Evolutionary conservation across 2,888 invertebrate species (phyloP).

Genomic region (Ligdia adustata): DNA sequence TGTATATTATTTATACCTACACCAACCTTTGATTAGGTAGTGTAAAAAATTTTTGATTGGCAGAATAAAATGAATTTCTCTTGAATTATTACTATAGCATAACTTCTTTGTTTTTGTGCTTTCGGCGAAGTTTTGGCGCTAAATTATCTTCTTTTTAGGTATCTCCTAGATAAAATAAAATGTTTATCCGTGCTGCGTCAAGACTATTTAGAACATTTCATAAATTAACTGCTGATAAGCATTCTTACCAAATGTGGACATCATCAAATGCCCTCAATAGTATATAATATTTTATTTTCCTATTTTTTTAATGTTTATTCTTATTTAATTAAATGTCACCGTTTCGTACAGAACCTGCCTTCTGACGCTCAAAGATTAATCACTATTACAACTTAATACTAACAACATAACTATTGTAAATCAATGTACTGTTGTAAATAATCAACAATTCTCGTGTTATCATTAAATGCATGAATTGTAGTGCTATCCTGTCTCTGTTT

Average conservation of each 20-base stretch:
- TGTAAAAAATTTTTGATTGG: too few relatives aligned
- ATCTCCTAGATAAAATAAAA: too few relatives aligned
- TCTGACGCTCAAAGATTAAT: not conserved
- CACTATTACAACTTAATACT: not conserved
- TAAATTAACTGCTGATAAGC: slow-evolving; percentile 8
- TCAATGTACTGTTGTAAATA: not conserved
- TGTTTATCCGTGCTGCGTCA: slow-evolving; percentile 22
- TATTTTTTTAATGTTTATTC: not conserved
- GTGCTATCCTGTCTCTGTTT: not conserved
- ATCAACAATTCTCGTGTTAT: not conserved
- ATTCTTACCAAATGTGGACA: slow-evolving; percentile 13
- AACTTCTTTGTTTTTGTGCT: too few relatives aligned
- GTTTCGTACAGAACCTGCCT: not conserved
- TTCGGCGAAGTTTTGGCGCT: too few relatives aligned
- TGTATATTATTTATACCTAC: too few relatives aligned
- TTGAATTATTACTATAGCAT: too few relatives aligned
- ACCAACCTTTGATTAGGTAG: too few relatives aligned
- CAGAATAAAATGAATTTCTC: too few relatives aligned
- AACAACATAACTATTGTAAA: not conserved
- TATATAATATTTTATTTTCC: slow-evolving; percentile 4
- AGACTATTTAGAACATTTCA: slow-evolving; percentile 13
- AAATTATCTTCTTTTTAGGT: too few relatives aligned
- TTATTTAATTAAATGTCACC: not conserved
- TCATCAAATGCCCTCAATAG: slow-evolving; percentile 17
- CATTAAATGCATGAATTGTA: too few relatives aligned